These are phyloP conservation scores for Bellardia bayeri DNA, from an alignment of 2,888 invertebrate species.

Conservation along the genomic window DNA sequence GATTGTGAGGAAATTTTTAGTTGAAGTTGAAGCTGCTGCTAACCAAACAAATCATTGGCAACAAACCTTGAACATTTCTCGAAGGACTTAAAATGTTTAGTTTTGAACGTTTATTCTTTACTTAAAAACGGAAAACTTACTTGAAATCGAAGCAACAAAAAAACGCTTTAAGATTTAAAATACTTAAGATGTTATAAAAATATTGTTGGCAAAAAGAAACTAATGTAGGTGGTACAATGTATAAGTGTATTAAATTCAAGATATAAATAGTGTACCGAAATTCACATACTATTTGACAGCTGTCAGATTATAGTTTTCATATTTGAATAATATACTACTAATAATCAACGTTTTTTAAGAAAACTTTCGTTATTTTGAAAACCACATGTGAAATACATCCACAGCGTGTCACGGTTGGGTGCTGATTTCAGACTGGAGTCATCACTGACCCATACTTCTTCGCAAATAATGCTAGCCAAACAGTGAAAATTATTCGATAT, in stretches of 20 bases:
- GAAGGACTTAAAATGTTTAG: conserved; percentile 9
- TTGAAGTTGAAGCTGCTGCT: neutral
- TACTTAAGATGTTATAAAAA: conserved; percentile 60
- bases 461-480: too few species aligned
- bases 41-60: neutral
- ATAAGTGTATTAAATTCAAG: neutral
- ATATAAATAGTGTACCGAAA: too few species aligned
- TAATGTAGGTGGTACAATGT: neutral
- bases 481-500: too few species aligned
- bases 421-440: too few species aligned
- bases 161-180: conserved; percentile 31
- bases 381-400: too few species aligned
- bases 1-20: neutral
- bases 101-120: neutral
- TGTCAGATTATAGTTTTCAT: too few species aligned
- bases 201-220: neutral
- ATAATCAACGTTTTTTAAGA: too few species aligned
- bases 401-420: too few species aligned
- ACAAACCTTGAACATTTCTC: conserved; percentile 7
- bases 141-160: conserved; percentile 1
- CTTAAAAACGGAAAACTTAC: neutral
- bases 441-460: too few species aligned
- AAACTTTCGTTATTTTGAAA: too few species aligned
- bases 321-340: too few species aligned
- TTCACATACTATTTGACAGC: too few species aligned